Evolutionary conservation across 2,888 invertebrate species (phyloP).

Genomic region (Diarsia mendica): DNA sequence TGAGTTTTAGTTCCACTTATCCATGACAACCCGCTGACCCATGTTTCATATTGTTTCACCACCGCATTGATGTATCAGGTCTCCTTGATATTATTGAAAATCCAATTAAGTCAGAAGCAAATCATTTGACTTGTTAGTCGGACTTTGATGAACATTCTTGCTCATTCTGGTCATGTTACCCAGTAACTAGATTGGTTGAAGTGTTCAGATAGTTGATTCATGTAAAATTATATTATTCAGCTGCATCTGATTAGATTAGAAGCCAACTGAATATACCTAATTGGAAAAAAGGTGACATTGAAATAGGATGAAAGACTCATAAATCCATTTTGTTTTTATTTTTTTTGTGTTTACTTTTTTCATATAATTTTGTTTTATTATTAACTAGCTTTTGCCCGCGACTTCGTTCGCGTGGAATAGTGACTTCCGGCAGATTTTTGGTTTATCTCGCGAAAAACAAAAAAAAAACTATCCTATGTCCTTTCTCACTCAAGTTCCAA

Average conservation of each 20-base stretch:
- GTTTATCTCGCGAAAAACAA: too few relatives aligned
- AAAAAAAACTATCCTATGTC: too few relatives aligned
- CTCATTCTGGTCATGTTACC: background rate
- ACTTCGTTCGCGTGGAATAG: too few relatives aligned
- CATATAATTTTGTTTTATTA: too few relatives aligned
- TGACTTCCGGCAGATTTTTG: too few relatives aligned
- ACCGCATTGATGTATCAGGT: background rate
- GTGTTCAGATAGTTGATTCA: background rate
- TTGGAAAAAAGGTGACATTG: background rate
- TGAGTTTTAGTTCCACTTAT: background rate
- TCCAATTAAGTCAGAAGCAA: background rate
- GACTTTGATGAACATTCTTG: background rate
- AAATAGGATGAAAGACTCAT: constrained; percentile 8
- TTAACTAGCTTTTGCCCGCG: too few relatives aligned
- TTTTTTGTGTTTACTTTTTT: too few relatives aligned
- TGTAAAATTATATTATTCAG: background rate
- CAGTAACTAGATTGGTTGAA: background rate
- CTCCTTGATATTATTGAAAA: background rate
- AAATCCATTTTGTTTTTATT: too few relatives aligned
- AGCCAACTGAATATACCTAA: background rate
- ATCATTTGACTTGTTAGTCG: background rate
- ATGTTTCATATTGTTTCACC: background rate
- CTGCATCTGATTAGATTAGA: background rate
- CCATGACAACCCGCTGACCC: too few relatives aligned
- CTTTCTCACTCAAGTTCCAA: too few relatives aligned